phyloP scores from a whole-genome alignment of 92 coral and sea anemone species.

The Nematostella vectensis region DNA sequence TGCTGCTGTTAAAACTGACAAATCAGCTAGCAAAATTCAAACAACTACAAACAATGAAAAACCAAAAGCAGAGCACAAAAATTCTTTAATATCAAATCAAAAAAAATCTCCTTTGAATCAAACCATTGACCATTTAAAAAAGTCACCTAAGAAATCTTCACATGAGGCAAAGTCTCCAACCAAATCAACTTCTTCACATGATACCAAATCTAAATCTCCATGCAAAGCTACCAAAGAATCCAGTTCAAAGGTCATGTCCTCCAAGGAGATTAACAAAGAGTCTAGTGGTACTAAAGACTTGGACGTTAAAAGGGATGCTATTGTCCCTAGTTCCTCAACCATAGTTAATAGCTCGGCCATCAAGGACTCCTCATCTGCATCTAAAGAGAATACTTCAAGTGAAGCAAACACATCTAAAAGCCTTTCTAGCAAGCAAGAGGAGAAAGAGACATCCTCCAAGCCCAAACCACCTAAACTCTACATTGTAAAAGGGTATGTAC shows the following conservation, averaged over 20 bases:
- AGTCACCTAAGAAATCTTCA: neutral
- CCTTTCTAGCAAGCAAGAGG: slow-evolving; percentile 18
- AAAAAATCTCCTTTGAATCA: neutral
- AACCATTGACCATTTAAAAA: neutral
- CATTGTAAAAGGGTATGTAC: slow-evolving; percentile 34
- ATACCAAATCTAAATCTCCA: neutral
- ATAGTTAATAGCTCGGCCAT: neutral
- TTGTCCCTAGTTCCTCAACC: neutral
- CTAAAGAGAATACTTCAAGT: neutral
- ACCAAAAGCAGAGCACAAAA: slow-evolving; percentile 7
- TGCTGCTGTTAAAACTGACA: neutral
- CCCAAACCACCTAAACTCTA: slow-evolving; percentile 53
- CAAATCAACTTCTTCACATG: neutral
- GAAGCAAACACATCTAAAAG: slow-evolving; percentile 9
- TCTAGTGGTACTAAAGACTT: too few relatives aligned
- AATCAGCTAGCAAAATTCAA: slow-evolving; percentile 11
- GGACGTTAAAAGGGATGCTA: neutral
- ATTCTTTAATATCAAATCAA: neutral
- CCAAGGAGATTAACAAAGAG: too few relatives aligned
- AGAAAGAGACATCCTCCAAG: slow-evolving; percentile 23
- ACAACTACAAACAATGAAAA: slow-evolving; percentile 9
- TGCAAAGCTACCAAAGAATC: too few relatives aligned
- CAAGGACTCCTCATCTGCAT: too few relatives aligned
- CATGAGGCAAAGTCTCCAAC: slow-evolving; percentile 1
- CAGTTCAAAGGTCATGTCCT: too few relatives aligned